These are phyloP conservation scores for Cyprinodon diabolis DNA, from an alignment of 2,797 vertebrate species.

Conservation along the genomic window DNA sequence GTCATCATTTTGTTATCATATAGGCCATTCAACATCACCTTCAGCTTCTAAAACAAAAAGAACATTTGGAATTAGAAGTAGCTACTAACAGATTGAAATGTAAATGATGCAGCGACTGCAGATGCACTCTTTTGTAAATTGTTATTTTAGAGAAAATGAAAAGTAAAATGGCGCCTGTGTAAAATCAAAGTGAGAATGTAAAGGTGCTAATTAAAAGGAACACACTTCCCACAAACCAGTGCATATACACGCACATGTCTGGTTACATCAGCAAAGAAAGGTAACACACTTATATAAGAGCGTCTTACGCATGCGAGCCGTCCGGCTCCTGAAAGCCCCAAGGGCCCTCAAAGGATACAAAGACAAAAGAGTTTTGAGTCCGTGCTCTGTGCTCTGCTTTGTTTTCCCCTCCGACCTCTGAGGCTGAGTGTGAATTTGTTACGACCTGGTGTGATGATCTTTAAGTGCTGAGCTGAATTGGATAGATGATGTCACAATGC, in stretches of 20 bases:
- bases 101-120: neutral
- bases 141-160: neutral
- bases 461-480: conserved; percentile 40
- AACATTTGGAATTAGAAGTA: neutral
- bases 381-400: conserved; percentile 16
- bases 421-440: conserved; percentile 44
- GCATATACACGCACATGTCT: conserved; percentile 5
- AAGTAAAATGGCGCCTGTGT: conserved; percentile 5
- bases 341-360: conserved; percentile 22
- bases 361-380: conserved; percentile 39
- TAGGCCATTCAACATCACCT: neutral
- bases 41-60: neutral
- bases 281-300: neutral
- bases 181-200: conserved; percentile 19
- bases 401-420: conserved; percentile 23
- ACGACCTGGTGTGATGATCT: conserved; percentile 62
- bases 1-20: neutral
- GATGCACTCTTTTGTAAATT: neutral
- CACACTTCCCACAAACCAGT: conserved; percentile 2
- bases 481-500: conserved; percentile 40
- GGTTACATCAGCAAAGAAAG: neutral
- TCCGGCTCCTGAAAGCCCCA: conserved; percentile 18
- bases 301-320: neutral
- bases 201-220: conserved; percentile 41
- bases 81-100: neutral